A percentile compares a stretch with the other conserved stretches of the same genome.
Evolutionary conservation across 2,113 vertebrate genomes (phyloP).

Genomic region (Megatriorchis doriae): DNA sequence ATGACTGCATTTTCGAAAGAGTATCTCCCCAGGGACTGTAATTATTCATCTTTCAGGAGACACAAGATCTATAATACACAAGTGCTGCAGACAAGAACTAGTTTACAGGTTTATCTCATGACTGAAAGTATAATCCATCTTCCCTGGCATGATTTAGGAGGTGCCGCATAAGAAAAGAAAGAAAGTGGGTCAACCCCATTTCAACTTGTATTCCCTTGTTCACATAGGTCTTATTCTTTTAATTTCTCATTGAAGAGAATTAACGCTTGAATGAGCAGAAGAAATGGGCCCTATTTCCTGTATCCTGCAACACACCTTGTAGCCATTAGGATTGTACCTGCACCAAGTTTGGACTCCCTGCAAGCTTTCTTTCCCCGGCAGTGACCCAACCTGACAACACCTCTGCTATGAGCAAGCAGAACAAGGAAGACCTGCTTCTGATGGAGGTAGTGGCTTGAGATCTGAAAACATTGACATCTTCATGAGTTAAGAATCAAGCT

Average conservation of each 20-base stretch:
- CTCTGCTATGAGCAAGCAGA: background rate
- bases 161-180: constrained; percentile 26
- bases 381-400: background rate
- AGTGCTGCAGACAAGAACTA: constrained; percentile 64
- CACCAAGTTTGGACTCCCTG: background rate
- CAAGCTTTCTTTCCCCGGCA: background rate
- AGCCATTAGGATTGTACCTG: background rate
- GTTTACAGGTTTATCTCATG: constrained; percentile 75
- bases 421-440: background rate
- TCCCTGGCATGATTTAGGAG: constrained; percentile 70
- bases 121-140: constrained; percentile 70
- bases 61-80: constrained; percentile 72
- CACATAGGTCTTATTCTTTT: background rate
- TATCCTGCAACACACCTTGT: background rate
- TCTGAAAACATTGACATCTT: background rate
- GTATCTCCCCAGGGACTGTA: constrained; percentile 55
- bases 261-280: background rate
- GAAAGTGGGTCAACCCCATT: constrained; percentile 45
- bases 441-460: background rate
- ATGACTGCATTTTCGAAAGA: constrained; percentile 62
- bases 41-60: constrained; percentile 75
- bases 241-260: background rate
- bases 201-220: constrained; percentile 18
- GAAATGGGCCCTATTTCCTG: background rate
- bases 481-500: background rate